phyloP scores from a whole-genome alignment of 1,140 invertebrate genomes.

The Formica selysi region DNA sequence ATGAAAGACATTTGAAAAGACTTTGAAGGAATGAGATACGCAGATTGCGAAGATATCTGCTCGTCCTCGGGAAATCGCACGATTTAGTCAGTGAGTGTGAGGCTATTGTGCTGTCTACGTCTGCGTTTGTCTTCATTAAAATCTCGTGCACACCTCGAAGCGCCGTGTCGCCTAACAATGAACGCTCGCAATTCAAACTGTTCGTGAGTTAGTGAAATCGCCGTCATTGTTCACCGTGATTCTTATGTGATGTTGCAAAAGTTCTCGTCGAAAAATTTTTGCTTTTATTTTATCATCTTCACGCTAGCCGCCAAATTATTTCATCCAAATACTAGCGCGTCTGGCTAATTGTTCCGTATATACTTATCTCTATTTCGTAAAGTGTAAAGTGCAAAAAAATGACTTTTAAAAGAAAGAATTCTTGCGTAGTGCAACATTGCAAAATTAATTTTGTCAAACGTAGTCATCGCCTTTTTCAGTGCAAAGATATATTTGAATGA shows the following conservation, averaged over 20 bases:
- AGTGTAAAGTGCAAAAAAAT: background rate
- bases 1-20: background rate
- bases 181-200: constrained; percentile 10
- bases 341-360: background rate
- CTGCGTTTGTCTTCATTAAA: constrained; percentile 66
- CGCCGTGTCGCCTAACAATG: constrained; percentile 62
- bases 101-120: constrained; percentile 62
- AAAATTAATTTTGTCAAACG: background rate
- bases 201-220: constrained; percentile 26
- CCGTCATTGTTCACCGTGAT: constrained; percentile 4
- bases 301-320: background rate
- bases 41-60: background rate
- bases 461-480: background rate
- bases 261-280: constrained; percentile 2
- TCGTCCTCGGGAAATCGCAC: constrained; percentile 59
- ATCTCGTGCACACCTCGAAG: constrained; percentile 55
- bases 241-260: constrained; percentile 26
- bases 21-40: constrained; percentile 33
- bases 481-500: background rate
- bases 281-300: background rate
- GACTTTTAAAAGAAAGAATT: background rate
- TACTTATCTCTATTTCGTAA: background rate
- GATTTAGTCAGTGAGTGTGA: constrained; percentile 68
- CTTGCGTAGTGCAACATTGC: background rate
- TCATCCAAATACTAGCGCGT: background rate